A percentile compares a stretch with the other conserved stretches of the same genome.
These are phyloP conservation scores for Osmerus mordax DNA, from an alignment of 2,113 vertebrate genomes.

Conservation along the genomic window DNA sequence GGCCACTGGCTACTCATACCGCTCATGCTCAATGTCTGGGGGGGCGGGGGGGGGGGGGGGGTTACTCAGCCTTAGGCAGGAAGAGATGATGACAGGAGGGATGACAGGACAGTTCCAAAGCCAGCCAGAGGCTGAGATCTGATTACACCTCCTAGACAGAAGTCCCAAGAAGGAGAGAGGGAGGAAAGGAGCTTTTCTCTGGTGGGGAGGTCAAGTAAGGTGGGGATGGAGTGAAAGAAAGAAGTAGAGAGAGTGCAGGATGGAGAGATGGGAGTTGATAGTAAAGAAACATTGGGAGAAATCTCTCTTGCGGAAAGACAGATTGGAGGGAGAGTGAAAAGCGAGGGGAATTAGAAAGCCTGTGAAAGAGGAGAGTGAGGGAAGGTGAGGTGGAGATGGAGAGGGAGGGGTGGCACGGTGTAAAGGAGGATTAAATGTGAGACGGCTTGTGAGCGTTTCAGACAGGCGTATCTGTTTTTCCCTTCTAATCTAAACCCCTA, in stretches of 20 bases:
- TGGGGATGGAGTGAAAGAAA: neutral
- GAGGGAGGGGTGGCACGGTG: neutral
- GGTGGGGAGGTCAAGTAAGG: neutral
- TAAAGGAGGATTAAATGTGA: no score
- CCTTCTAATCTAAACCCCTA: neutral
- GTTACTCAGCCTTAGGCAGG: neutral
- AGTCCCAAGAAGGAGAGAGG: neutral
- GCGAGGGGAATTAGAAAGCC: neutral
- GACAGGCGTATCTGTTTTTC: neutral
- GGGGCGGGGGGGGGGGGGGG: no score
- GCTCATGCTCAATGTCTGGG: no score
- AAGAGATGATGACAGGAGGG: neutral
- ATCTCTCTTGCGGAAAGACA: no score
- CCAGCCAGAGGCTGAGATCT: neutral
- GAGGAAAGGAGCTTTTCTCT: neutral
- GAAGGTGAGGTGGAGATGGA: neutral
- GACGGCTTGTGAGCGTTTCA: no score
- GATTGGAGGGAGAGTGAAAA: slow-evolving; percentile 1
- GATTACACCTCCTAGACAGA: neutral
- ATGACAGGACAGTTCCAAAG: neutral
- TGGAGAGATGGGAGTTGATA: slow-evolving; percentile 13
- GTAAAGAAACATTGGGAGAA: slow-evolving; percentile 4
- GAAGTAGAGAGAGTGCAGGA: slow-evolving; percentile 25
- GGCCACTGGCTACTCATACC: no score
- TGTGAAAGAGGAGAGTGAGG: neutral